Evolutionary conservation across 2,113 vertebrate species (phyloP), one percentile per base, ranked within the genome.

Genomic region (Scopus umbretta): DNA sequence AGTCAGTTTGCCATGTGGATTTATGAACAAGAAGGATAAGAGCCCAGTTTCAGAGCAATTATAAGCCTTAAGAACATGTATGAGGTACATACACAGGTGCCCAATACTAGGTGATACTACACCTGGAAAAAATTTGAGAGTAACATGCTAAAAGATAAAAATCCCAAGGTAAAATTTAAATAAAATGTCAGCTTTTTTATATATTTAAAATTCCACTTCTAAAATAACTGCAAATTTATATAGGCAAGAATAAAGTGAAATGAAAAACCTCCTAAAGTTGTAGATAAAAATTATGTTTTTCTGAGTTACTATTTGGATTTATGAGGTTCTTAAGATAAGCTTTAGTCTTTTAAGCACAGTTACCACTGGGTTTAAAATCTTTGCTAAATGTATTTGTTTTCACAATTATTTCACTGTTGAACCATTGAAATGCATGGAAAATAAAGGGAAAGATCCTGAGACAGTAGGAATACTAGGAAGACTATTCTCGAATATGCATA

Each of bases 11-110:
- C 27, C 17, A 23, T 6, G 5, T 0, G 4, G 83, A 83, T 71
- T 91, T 81, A 84, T 76, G 87, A 96, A 86, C 56, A 75, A 43
- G 53, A 79, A 92, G 42, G 74, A 86, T 94, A 90, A 97, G 97
- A 95, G 52, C 58, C 78, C 72, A 94, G 72, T 92, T 94, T 84
- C 92, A 92, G 70, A 95, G 53, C 13, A 90, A 79, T 90, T 92
- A 87, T 50, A 86, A 86, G 34, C 16, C 56, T 79, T 82, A 80
- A 93, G 70, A 96, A 86, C 86, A 65, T 92, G 36, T 9, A 52
- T 38, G 27, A 75, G 26, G 14, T 72, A 49, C 40, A 52, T 29
- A 80, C 11, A 76, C 6, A 89, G 26, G 72, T 87, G 17, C 4
- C 9, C 19, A 89, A 53, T 80, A 79, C 13, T n/a, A 43, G 16